phyloP scores from a whole-genome alignment of 2,113 vertebrate species.

The Symphodus melops region DNA sequence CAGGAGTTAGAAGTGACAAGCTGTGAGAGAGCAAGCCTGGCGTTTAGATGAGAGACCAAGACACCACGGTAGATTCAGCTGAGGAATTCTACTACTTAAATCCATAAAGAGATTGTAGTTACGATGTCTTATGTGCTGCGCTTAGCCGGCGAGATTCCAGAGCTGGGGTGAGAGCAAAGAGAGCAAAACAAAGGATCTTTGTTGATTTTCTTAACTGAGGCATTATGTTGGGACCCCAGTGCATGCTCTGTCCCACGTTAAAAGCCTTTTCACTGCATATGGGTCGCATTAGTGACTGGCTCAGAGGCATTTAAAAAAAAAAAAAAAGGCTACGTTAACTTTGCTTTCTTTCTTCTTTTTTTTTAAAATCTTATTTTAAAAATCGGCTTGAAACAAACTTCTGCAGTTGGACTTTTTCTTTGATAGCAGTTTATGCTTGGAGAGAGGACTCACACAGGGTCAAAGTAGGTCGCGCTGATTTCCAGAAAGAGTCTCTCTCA shows the following conservation, averaged over 20 bases:
- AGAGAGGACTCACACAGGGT: conserved; percentile 46
- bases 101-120: conserved; percentile 64
- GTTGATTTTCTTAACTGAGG: conserved; percentile 59
- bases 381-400: conserved; percentile 16
- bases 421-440: background rate
- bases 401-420: background rate
- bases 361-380: background rate
- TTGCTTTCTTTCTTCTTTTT: conserved; percentile 5
- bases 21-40: conserved; percentile 44
- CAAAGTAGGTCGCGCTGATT: conserved; percentile 56
- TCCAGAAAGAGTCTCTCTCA: conserved; percentile 52
- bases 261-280: conserved; percentile 66
- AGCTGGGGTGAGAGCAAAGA: conserved; percentile 49
- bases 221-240: conserved; percentile 56
- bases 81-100: conserved; percentile 66
- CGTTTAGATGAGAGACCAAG: conserved; percentile 44
- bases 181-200: conserved; percentile 73
- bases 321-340: conserved; percentile 4
- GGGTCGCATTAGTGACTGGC: conserved; percentile 69
- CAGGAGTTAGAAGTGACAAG: conserved; percentile 23
- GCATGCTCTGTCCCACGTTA: conserved; percentile 50
- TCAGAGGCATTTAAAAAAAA: conserved; percentile 45
- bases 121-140: conserved; percentile 47
- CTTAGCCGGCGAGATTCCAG: conserved; percentile 57
- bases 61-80: conserved; percentile 39